These are phyloP conservation scores for Pedionomus torquatus DNA, from an alignment of 2,113 vertebrate species.

Conservation along the genomic window DNA sequence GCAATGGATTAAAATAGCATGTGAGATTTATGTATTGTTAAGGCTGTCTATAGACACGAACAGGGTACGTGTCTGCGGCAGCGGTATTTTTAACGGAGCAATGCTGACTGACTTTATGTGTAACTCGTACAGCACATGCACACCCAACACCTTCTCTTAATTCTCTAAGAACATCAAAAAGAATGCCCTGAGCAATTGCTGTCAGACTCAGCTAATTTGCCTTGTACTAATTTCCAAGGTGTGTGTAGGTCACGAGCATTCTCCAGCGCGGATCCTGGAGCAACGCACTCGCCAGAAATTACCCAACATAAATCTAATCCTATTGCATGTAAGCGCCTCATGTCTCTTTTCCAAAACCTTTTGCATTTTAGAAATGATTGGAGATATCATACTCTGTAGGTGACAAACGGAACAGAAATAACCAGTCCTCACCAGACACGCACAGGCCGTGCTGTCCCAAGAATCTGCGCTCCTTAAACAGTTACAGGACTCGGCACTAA, in stretches of 20 bases:
- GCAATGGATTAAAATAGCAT: not conserved
- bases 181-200: conserved; percentile 23
- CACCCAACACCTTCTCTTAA: not conserved
- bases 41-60: not conserved
- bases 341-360: not conserved
- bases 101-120: not conserved
- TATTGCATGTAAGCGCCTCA: not conserved
- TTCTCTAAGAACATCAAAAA: not conserved
- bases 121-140: not conserved
- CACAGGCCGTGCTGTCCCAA: not conserved
- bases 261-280: not conserved
- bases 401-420: not conserved
- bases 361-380: not conserved
- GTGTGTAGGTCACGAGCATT: not conserved
- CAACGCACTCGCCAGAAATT: not conserved
- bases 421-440: not conserved
- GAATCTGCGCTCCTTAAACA: not conserved
- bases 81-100: not conserved
- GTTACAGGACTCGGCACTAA: not conserved
- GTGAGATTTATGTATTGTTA: conserved; percentile 1
- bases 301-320: not conserved
- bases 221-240: conserved; percentile 53
- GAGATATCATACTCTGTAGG: not conserved
- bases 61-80: not conserved
- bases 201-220: conserved; percentile 23